Evolutionary conservation across 2,888 invertebrate genomes (phyloP).

Genomic region (Drosophila lutescens): DNA sequence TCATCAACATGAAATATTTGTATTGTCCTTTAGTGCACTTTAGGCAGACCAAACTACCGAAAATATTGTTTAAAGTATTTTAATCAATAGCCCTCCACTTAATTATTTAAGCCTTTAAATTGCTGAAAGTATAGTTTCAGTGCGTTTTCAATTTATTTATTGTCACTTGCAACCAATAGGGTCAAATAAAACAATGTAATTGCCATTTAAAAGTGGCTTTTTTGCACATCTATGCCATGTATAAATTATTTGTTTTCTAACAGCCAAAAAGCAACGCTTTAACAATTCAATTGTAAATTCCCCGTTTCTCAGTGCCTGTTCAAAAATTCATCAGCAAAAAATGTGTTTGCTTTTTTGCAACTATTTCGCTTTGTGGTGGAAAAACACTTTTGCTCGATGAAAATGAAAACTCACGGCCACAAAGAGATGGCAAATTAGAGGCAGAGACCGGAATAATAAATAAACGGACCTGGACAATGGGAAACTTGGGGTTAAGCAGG

Average conservation of each 20-base stretch:
- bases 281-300: slow-evolving; percentile 18
- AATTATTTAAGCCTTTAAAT: slow-evolving; percentile 5
- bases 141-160: no score
- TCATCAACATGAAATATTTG: no score
- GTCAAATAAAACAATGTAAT: background rate
- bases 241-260: slow-evolving; percentile 4
- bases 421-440: slow-evolving; percentile 27
- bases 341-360: slow-evolving; percentile 1
- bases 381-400: slow-evolving; percentile 11
- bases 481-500: slow-evolving; percentile 35
- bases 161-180: background rate
- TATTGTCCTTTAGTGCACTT: no score
- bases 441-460: slow-evolving; percentile 29
- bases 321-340: slow-evolving; percentile 18
- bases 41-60: no score
- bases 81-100: slow-evolving; percentile 2
- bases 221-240: background rate
- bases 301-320: background rate
- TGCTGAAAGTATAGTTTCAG: no score
- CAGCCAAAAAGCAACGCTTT: slow-evolving; percentile 3
- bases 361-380: slow-evolving; percentile 8
- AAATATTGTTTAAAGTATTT: slow-evolving; percentile 8
- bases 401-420: slow-evolving; percentile 23
- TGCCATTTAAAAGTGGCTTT: background rate
- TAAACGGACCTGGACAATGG: slow-evolving; percentile 29